These are phyloP conservation scores for Hucho hucho DNA, from an alignment of 2,113 vertebrate species.

Conservation along the genomic window DNA sequence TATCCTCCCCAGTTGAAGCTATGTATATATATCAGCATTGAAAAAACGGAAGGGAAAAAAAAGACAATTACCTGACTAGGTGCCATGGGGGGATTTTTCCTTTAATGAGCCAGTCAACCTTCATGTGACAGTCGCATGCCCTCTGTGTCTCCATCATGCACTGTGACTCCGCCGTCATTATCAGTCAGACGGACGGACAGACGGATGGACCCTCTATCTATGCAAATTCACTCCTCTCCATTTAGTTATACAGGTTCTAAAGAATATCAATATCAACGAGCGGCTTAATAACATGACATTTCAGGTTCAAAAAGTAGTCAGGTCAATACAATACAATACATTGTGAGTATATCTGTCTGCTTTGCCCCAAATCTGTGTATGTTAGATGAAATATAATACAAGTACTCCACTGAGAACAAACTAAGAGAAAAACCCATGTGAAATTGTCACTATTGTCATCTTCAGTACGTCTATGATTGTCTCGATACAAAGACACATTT, in stretches of 20 bases:
- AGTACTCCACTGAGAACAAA: background rate
- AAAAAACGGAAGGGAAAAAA: background rate
- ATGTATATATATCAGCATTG: constrained; percentile 45
- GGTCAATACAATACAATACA: background rate
- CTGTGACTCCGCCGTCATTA: constrained; percentile 36
- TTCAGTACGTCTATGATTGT: background rate
- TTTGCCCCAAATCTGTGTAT: background rate
- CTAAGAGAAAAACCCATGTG: background rate
- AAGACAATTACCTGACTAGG: constrained; percentile 51
- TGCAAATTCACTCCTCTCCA: constrained; percentile 11
- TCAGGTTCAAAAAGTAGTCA: background rate
- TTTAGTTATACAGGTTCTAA: background rate
- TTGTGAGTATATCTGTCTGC: too few species aligned
- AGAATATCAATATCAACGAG: constrained; percentile 8
- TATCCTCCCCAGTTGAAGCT: constrained; percentile 52
- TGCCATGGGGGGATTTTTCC: constrained; percentile 41
- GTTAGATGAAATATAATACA: background rate
- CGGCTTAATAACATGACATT: background rate
- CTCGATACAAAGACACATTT: background rate
- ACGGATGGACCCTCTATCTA: constrained; percentile 21
- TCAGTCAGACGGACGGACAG: constrained; percentile 25
- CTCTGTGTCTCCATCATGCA: constrained; percentile 52
- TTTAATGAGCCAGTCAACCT: constrained; percentile 52
- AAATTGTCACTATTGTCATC: background rate
- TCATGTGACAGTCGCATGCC: constrained; percentile 43